Evolutionary conservation across 23 tunicate genomes (phyloP), one percentile per base, ranked within the genome.

Genomic region (Pegea sp.): DNA sequence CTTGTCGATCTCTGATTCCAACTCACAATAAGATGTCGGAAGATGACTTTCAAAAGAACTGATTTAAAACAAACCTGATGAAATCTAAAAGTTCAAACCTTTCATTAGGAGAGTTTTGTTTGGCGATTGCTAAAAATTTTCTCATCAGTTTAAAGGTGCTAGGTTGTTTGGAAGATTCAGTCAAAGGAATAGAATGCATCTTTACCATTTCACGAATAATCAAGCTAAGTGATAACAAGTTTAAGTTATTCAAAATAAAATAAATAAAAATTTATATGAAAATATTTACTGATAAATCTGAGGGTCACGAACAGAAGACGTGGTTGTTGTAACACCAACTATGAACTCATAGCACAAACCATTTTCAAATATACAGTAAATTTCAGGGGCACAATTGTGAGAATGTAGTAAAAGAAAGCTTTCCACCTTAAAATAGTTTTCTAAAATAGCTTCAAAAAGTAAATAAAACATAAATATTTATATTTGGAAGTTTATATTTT

Each of bases 301-400:
- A 30, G 75, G 76, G 3, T 21, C 2, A 38, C 69, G 33, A 18
- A 84, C 72, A 18, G 28, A 24, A 24, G 73, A 64, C 30, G 56
- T 57, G 26, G 84, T 56, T 4, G 74, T 1, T 1, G 84, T 68
- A 29, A n/a, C 55, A 8, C 95, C 95, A 5, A 58, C 64, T 5
- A 84, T 64, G 56, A 48, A 84, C 33, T 84, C 75, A 63, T 73
- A 84, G 31, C 70, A 73, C 18, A 84, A 31, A 11, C 95, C 95
- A 63, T 84, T 84, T 29, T 53, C 63, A 49, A 84, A 84, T 1
- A 73, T 59, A 44, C 81, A 84, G 53, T 84, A 84, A 30, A 84
- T 57, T 21, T 49, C 23, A 20, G 95, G 95, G 11, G 95, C 95
- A 58, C 95, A 84, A 1, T 53, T 49, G 33, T 80, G 61, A 3